Base-by-base conservation (phyloP, 2,888 invertebrate species). In the Tetheella fluctuosa region DNA sequence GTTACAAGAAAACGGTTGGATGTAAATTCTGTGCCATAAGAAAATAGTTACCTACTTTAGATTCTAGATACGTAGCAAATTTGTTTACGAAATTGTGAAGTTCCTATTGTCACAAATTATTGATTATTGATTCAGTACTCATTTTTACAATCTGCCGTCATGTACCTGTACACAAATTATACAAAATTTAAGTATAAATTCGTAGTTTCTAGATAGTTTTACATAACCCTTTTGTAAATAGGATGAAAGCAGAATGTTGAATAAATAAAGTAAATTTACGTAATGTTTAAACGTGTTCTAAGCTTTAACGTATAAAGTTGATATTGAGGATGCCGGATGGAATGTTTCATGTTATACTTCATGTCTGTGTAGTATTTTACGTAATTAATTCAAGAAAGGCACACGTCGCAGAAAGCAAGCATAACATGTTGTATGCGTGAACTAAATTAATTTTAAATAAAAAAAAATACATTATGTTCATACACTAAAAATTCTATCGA, bases 161-260 rank as follows among this genome's bases (percentile, higher is more conserved):
- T 34, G 13, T 30, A 34, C 25, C 25, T 25, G 25, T 25, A 25
- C 13, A 13, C 13, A 34, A 34, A 13, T 13, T 34, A 34, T 34
- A 3, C 20, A 15, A 48, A n/a, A 48, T 48, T 42, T 17, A 15
- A 48, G 17, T 48, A 1, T 10, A 10, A 20, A 20, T 20, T 20
- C 10, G 10, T 20, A 48, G 48, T 48, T 20, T 20, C 20, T 48
- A 20, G n/a, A 20, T 48, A 48, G 20, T 42, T 7, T 42, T 42
- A 42, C 17, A 17, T 42, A 17, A n/a, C 42, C 42, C 48, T 39
- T 39, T n/a, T 48, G 48, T 48, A 48, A 17, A 48, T 48, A 48
- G 5, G 15, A 17, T 20, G 48, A 48, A 20, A 48, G 17, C 48
- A 20, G 20, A 10, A 39, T 5, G 39, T n/a, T n/a, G 39, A 39